Base-by-base conservation (phyloP, 2,888 invertebrate species). In the Alloplasta piceator region DNA sequence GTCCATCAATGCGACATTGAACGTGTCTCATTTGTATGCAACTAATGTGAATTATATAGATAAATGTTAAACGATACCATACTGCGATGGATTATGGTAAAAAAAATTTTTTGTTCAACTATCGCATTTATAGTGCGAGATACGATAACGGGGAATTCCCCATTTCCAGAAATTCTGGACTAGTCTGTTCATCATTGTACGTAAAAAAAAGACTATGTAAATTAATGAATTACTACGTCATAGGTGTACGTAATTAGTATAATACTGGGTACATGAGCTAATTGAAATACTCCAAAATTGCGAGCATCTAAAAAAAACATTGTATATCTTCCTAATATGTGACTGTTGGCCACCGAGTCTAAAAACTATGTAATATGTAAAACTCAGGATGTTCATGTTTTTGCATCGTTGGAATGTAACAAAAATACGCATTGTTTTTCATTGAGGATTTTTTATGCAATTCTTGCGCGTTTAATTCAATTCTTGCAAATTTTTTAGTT, bases 201-300 rank as follows among this genome's bases (percentile, higher is more conserved):
- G 43, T 56, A 73, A 41, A 56, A 38, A 26, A 61, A 50, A 52
- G 55, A 73, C 41, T 60, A 43, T 46, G 67, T 80, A 58, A 63
- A 43, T 26, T 63, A 63, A 39, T 36, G 12, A 68, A 64, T 68
- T 1, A 26, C 26, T 70, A 64, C 38, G 41, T 67, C 43, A 48
- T 80, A 38, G 64, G n/a, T 76, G 80, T 80, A 64, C 46, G 50
- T 72, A 67, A 63, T 38, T 77, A 73, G 72, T 64, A 68, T 52
- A 63, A 77, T 80, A 67, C 36, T 61, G 39, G 38, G 46, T 39
- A 55, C 14, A 26, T 43, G 39, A 74, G 46, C 6, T 41, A 26
- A 67, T 12, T n/a, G 36, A 56, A 52, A 16, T 1, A 12, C 36
- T 74, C 55, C 39, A 5, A 71, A 71, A 71, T 50, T 50, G 38